phyloP scores from a whole-genome alignment of 2,797 vertebrate genomes.

The Cyprinodon diabolis region DNA sequence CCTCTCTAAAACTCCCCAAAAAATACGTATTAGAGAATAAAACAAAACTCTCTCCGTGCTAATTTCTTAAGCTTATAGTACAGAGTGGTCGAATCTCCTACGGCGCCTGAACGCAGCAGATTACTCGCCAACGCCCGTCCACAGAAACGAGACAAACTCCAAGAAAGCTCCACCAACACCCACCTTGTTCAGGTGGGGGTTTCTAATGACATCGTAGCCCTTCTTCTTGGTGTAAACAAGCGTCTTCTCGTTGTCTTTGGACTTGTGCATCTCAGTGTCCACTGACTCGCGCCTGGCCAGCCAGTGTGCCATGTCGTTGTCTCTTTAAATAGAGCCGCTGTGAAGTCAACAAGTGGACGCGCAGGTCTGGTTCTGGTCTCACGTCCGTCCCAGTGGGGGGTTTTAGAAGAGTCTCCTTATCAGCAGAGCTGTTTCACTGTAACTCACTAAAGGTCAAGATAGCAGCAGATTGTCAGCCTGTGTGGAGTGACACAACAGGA shows the following conservation, averaged over 20 bases:
- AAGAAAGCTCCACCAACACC: background rate
- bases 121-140: constrained; percentile 13
- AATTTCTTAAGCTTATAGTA: background rate
- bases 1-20: fast-evolving
- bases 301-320: constrained; percentile 72
- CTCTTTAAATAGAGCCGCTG: constrained; percentile 75
- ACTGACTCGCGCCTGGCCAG: constrained; percentile 72
- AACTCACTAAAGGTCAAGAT: background rate
- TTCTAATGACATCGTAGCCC: constrained; percentile 89
- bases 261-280: constrained; percentile 79
- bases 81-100: constrained; percentile 4
- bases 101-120: constrained; percentile 49
- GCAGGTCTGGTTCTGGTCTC: constrained; percentile 30
- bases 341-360: constrained; percentile 75
- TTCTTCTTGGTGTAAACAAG: constrained; percentile 85
- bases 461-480: constrained; percentile 15
- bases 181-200: constrained; percentile 93
- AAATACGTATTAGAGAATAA: background rate
- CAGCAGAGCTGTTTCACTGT: constrained; percentile 16
- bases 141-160: constrained; percentile 26
- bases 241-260: constrained; percentile 58
- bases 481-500: constrained; percentile 11
- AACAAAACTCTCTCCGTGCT: fast-evolving
- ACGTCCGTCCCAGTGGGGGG: background rate
- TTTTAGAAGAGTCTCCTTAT: constrained; percentile 37